These are phyloP conservation scores for Cerastis leucographa DNA, from an alignment of 2,888 invertebrate species.

Conservation along the genomic window DNA sequence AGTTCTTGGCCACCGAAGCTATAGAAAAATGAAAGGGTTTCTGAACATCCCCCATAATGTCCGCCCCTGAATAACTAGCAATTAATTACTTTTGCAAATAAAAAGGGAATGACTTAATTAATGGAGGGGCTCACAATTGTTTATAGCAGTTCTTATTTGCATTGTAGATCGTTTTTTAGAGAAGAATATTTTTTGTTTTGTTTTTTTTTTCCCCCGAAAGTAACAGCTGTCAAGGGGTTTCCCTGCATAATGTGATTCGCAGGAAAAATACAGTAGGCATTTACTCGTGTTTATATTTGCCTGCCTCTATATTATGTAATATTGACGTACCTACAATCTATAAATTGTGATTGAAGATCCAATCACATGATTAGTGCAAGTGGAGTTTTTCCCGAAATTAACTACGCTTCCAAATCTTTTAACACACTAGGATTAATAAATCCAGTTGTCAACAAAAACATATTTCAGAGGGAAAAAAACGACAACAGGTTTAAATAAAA, in stretches of 20 bases:
- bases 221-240: neutral
- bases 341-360: neutral
- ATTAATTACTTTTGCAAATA: constrained; percentile 60
- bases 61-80: constrained; percentile 59
- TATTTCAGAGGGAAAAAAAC: neutral
- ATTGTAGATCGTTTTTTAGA: constrained; percentile 43
- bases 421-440: neutral
- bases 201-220: constrained; percentile 15
- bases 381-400: neutral
- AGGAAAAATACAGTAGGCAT: neutral
- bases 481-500: neutral
- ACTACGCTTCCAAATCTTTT: neutral
- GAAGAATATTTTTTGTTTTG: constrained; percentile 15
- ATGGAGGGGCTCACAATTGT: constrained; percentile 59
- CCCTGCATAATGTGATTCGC: neutral
- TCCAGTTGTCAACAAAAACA: neutral
- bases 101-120: constrained; percentile 56
- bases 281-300: neutral
- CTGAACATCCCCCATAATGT: constrained; percentile 49
- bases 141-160: constrained; percentile 62
- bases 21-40: constrained; percentile 59
- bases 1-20: constrained; percentile 57
- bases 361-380: neutral
- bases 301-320: neutral
- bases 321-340: neutral